Evolutionary conservation across 2,113 vertebrate species (phyloP).

Genomic region (Athene noctua): DNA sequence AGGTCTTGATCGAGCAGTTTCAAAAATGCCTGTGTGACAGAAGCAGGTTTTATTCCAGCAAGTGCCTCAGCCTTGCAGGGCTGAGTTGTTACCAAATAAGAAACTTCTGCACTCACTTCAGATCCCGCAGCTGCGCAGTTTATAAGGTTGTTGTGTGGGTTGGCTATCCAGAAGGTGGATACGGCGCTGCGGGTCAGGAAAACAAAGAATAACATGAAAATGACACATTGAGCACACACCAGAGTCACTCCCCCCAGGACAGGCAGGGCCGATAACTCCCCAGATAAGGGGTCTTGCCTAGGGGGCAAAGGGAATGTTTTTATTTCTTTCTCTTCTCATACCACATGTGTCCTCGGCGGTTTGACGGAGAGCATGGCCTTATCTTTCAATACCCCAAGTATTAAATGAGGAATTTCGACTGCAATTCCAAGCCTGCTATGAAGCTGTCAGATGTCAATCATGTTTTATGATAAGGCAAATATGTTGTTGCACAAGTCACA

Average conservation of each 20-base stretch:
- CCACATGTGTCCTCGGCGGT: neutral
- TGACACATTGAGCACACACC: neutral
- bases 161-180: slow-evolving; percentile 98
- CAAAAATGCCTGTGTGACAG: neutral
- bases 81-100: neutral
- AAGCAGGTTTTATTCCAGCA: neutral
- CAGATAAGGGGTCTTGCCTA: slow-evolving; percentile 4
- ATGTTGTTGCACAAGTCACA: slow-evolving; percentile 9
- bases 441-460: slow-evolving; percentile 40
- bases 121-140: slow-evolving; percentile 95
- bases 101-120: slow-evolving; percentile 79
- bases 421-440: slow-evolving; percentile 36
- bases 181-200: slow-evolving; percentile 79
- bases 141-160: slow-evolving; percentile 96
- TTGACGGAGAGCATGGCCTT: slow-evolving; percentile 7
- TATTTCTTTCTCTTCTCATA: neutral
- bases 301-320: neutral
- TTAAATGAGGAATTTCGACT: slow-evolving; percentile 45
- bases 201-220: neutral
- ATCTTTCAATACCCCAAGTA: slow-evolving; percentile 12
- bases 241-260: neutral
- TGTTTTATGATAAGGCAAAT: slow-evolving; percentile 35
- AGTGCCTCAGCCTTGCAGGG: neutral
- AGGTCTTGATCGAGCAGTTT: neutral
- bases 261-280: neutral